Base-by-base conservation (phyloP, 2,797 vertebrate genomes). In the Silurus lanzhouensis region DNA sequence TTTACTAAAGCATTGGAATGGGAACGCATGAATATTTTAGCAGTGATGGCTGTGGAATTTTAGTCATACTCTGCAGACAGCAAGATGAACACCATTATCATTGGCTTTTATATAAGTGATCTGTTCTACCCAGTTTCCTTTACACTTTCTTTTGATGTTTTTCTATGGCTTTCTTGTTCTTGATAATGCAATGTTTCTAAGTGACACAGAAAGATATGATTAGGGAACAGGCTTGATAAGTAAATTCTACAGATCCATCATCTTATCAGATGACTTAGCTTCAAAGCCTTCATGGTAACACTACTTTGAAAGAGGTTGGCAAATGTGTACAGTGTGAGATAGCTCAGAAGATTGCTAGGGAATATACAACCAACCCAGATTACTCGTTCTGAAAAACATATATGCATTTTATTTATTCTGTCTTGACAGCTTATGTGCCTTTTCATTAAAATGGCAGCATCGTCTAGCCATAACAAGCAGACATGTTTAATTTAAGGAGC, bases 401-500 rank as follows among this genome's bases (percentile, higher is more conserved):
- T 5, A 38, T 38, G 38, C 38, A 27, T 67, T 67, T 67, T 67
- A 67, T 27, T 67, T 17, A 67, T 67, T 27, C 25, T 67, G 27
- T 17, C 64, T 15, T 85, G n/a, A 48, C n/a, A 87, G 88, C 90
- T 86, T 66, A 13, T 64, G n/a, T 64, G n/a, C n/a, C 78, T 91
- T 94, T 93, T 90, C 90, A 92, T 92, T 92, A 91, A 90, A 92
- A 85, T n/a, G 80, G 72, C 19, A 75, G 68, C 68, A 78, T 83
- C 87, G 87, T 88, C 87, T 89, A 86, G 87, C 90, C 86, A 91
- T 92, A 93, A 91, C 90, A 90, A 89, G 90, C 88, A 88, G 87
- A 89, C 85, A 89, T 90, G 87, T 91, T 90, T 92, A 89, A 92
- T 92, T 93, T 87, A 91, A 92, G 90, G 89, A 91, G 83, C 84